Evolutionary conservation across 2,888 invertebrate species (phyloP), one percentile per base, ranked within the genome.

Genomic region (Acrocyrtus sp.): DNA sequence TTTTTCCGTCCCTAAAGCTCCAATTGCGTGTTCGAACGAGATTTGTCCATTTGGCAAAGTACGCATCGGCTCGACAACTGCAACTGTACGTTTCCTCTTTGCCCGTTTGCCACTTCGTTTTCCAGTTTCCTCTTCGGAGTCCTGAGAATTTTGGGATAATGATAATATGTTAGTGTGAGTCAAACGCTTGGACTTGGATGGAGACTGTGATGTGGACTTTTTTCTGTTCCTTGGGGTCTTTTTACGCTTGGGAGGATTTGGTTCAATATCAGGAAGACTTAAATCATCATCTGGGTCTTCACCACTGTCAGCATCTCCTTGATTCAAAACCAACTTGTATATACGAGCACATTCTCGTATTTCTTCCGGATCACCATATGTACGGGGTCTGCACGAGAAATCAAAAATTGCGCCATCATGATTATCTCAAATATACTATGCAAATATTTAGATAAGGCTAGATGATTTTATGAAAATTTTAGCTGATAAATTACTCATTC

Each of bases 231-330:
- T 51, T 15, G 57, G 34, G 15, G 24, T 62, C 21, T 63, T 62
- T 34, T 70, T 70, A 22, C 24, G 27, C 27, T 70, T 69, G 0
- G 75, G 75, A 22, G 75, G 63, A 24, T 62, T 39, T 12, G 62
- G 62, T 39, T 75, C 75, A 51, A 77, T 75, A 48, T 77, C 77
- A 4, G 77, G 77, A 21, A 76, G 53, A 34, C 76, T 76, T 17
- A 74, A 34, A 43, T 73, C 73, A 43, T 75, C 75, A 17, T 74
- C 73, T 8, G 68, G 69, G n/a, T 73, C 73, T 21, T 65, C 75
- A 3, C 66, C 70, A 50, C 62, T 68, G 39, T 60, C 66, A 3
- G 34, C 62, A n/a, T 66, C 66, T 8, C 57, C n/a, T n/a, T n/a
- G 62, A 10, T 62, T 45, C 17, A 70, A 15, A n/a, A 50, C 57